Evolutionary conservation across 2,888 invertebrate species (phyloP).

Genomic region (Melanophora roralis): DNA sequence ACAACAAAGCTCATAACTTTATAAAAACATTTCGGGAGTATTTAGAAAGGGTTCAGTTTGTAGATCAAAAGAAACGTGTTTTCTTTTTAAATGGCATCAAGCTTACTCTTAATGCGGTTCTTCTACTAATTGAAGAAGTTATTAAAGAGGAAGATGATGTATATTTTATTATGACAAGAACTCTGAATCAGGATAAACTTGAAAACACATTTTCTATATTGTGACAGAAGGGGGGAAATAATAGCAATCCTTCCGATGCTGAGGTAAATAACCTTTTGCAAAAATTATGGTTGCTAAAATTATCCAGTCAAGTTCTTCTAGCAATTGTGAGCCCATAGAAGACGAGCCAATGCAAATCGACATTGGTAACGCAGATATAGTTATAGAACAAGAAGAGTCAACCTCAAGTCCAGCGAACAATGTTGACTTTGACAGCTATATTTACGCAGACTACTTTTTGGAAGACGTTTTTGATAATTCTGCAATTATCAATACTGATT

Average conservation of each 20-base stretch:
- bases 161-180: too few species aligned
- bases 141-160: not conserved
- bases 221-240: not conserved
- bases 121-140: not conserved
- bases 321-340: too few species aligned
- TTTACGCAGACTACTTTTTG: not conserved
- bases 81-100: slow-evolving; percentile 1
- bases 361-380: too few species aligned
- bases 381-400: too few species aligned
- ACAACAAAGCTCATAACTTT: too few species aligned
- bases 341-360: too few species aligned
- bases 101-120: not conserved
- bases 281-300: too few species aligned
- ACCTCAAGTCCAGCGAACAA: not conserved
- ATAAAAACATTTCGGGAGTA: too few species aligned
- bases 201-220: slow-evolving; percentile 1
- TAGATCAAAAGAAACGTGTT: not conserved
- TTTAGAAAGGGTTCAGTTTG: too few species aligned
- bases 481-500: not conserved
- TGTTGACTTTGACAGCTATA: not conserved
- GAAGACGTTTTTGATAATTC: not conserved
- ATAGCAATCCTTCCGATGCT: not conserved
- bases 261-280: too few species aligned
- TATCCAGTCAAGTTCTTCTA: too few species aligned
- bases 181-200: not conserved